A percentile compares a stretch with the other conserved stretches of the same genome.
phyloP scores from a whole-genome alignment of 2,113 vertebrate genomes.

The Echinops telfairi region DNA sequence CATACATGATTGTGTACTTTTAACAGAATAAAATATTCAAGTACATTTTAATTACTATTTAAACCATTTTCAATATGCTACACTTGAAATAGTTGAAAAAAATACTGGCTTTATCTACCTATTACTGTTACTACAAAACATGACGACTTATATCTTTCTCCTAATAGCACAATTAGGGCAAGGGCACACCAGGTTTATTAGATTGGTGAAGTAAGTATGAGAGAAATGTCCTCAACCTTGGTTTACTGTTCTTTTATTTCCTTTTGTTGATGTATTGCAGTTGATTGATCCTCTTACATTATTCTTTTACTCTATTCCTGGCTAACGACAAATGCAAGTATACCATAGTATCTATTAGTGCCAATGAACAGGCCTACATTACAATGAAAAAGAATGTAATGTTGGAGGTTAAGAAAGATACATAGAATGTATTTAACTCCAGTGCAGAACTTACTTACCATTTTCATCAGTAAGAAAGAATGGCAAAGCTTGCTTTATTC shows the following conservation, averaged over 20 bases:
- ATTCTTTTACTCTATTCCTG: neutral
- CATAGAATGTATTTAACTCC: slow-evolving; percentile 19
- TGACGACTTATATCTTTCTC: slow-evolving; percentile 29
- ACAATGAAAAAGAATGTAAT: neutral
- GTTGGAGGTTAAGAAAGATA: slow-evolving; percentile 7
- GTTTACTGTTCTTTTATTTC: neutral
- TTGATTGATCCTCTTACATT: neutral
- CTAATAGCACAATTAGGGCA: slow-evolving; percentile 45
- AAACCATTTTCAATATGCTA: slow-evolving; percentile 51
- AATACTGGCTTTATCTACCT: slow-evolving; percentile 33
- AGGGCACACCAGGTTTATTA: slow-evolving; percentile 26
- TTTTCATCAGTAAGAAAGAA: slow-evolving; percentile 38
- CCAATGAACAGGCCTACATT: neutral
- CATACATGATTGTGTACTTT: slow-evolving; percentile 42
- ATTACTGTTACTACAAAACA: slow-evolving; percentile 50
- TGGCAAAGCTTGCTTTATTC: slow-evolving; percentile 73
- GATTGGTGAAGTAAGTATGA: neutral
- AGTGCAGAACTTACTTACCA: slow-evolving; percentile 18
- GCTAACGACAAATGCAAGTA: slow-evolving; percentile 18
- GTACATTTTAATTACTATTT: slow-evolving; percentile 29
- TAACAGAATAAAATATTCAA: slow-evolving; percentile 42
- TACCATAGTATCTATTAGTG: neutral
- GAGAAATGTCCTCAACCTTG: neutral
- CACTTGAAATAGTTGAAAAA: slow-evolving; percentile 64
- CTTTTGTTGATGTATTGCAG: neutral